Evolutionary conservation across 2,113 vertebrate species (phyloP).

Genomic region (Boulengeromyrus knoepffleri): DNA sequence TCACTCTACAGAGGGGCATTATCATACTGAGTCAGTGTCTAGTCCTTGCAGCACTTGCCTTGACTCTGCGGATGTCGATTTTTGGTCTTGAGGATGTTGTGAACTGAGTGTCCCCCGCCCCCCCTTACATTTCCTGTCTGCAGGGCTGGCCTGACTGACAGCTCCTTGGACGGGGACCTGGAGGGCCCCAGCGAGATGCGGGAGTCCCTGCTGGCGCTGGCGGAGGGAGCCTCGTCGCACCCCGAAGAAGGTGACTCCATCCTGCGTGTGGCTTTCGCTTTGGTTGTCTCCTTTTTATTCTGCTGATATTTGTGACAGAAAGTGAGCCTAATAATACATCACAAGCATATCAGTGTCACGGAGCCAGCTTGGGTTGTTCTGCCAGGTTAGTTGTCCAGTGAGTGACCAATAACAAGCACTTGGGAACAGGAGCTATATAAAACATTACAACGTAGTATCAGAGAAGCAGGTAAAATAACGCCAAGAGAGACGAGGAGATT

Average conservation of each 20-base stretch:
- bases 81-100: background rate
- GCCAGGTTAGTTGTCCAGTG: background rate
- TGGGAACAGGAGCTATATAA: background rate
- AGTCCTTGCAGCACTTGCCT: background rate
- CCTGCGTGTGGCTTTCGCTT: background rate
- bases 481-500: background rate
- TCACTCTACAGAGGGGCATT: background rate
- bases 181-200: conserved; percentile 64
- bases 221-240: conserved; percentile 62
- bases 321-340: background rate
- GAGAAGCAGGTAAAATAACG: background rate
- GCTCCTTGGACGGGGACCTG: conserved; percentile 49
- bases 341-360: background rate
- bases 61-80: background rate
- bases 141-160: conserved; percentile 46
- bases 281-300: background rate
- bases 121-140: background rate
- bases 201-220: conserved; percentile 58
- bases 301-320: background rate
- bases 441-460: background rate
- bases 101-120: background rate
- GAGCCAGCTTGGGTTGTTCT: background rate
- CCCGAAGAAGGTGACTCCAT: conserved; percentile 68
- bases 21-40: background rate
- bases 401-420: background rate